Percentiles rank a stretch among this genome's conserved stretches.
These are phyloP conservation scores for Aplysia californica DNA, from an alignment of 1,140 invertebrate species.

Conservation along the genomic window DNA sequence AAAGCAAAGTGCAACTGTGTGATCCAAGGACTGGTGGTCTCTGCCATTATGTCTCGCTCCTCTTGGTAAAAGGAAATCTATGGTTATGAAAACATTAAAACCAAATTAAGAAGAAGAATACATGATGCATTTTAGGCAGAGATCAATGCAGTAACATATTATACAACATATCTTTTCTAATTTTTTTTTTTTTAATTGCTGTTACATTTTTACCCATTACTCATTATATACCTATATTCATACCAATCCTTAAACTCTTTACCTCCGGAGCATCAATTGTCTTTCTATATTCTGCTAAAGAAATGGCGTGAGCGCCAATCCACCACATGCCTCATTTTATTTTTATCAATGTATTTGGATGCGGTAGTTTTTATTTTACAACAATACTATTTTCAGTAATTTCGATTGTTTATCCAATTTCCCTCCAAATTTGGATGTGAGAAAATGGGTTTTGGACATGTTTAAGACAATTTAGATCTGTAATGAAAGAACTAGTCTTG, in stretches of 20 bases:
- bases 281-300: too few species aligned
- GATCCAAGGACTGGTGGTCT: conserved; percentile 80
- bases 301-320: too few species aligned
- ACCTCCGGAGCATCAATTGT: too few species aligned
- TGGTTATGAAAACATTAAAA: conserved; percentile 50
- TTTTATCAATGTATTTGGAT: too few species aligned
- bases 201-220: neutral
- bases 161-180: neutral
- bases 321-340: too few species aligned
- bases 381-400: too few species aligned
- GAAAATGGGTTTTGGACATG: too few species aligned
- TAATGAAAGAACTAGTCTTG: too few species aligned
- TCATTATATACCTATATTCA: neutral
- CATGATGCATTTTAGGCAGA: neutral
- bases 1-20: conserved; percentile 96
- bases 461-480: too few species aligned
- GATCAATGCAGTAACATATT: neutral
- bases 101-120: neutral
- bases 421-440: too few species aligned
- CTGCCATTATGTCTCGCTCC: conserved; percentile 64
- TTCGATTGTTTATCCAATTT: too few species aligned
- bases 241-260: neutral
- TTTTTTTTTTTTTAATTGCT: neutral
- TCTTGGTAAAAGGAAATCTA: conserved; percentile 64
- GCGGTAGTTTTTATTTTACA: too few species aligned